phyloP scores from a whole-genome alignment of 2,797 vertebrate genomes.

The Eulemur coronatus region DNA sequence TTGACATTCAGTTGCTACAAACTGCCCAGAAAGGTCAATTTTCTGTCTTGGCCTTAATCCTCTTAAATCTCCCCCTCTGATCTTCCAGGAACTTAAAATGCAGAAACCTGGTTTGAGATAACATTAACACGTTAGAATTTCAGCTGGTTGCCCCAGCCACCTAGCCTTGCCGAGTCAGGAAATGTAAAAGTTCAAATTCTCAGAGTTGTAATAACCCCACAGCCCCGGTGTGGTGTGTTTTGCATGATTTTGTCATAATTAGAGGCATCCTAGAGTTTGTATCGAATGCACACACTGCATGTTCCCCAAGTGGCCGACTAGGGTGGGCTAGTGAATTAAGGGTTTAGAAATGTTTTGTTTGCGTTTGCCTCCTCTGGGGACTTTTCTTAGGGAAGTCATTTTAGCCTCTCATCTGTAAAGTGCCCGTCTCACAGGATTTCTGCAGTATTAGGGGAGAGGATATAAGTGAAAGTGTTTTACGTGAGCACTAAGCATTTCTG shows the following conservation, averaged over 20 bases:
- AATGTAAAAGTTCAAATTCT: constrained; percentile 70
- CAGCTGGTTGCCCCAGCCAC: constrained; percentile 56
- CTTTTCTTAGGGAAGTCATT: background rate
- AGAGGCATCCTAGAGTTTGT: background rate
- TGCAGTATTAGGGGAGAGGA: background rate
- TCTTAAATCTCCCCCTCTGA: constrained; percentile 45
- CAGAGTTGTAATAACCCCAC: background rate
- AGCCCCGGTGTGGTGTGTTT: background rate
- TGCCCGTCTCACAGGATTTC: background rate
- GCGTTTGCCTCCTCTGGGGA: constrained; percentile 11
- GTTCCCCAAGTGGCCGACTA: background rate
- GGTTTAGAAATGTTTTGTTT: background rate
- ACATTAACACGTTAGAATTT: constrained; percentile 47
- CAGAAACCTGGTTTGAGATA: constrained; percentile 59
- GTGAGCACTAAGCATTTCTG: background rate
- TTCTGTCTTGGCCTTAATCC: constrained; percentile 41
- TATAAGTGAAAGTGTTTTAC: background rate
- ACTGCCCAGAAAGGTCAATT: constrained; percentile 48
- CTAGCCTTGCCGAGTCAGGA: constrained; percentile 50
- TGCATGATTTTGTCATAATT: background rate
- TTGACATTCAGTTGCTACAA: background rate
- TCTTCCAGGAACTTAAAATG: constrained; percentile 65
- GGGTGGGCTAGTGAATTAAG: background rate
- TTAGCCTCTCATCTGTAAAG: constrained; percentile 5
- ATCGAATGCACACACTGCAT: too few species aligned